These are phyloP conservation scores for Philaethria dido DNA, from an alignment of 2,888 invertebrate species.

Conservation along the genomic window DNA sequence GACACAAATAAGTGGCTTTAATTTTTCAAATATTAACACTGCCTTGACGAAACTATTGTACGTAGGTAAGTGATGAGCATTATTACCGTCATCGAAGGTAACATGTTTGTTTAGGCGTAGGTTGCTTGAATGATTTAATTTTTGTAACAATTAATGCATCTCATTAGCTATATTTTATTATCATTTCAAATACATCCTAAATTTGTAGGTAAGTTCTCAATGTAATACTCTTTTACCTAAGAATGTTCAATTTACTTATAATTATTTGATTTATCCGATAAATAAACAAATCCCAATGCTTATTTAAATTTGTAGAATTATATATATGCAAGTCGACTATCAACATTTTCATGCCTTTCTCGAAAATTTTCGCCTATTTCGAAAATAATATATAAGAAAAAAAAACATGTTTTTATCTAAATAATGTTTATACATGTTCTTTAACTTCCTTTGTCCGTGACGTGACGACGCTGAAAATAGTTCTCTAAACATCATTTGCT, in stretches of 20 bases:
- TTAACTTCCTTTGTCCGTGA: background rate
- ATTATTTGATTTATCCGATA: too few relatives aligned
- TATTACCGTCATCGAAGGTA: background rate
- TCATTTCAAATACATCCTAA: too few relatives aligned
- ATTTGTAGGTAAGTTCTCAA: too few relatives aligned
- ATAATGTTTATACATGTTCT: background rate
- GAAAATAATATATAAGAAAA: too few relatives aligned
- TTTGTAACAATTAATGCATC: background rate
- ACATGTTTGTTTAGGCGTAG: background rate
- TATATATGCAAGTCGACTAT: too few relatives aligned
- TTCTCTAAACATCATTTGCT: slow-evolving; percentile 16
- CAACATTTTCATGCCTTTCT: too few relatives aligned
- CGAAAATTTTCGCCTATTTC: too few relatives aligned
- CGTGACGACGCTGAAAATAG: slow-evolving; percentile 27
- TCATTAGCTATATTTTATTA: background rate
- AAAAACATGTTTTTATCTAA: too few relatives aligned
- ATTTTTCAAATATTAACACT: slow-evolving; percentile 7
- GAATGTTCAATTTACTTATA: too few relatives aligned
- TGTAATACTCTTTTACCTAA: too few relatives aligned
- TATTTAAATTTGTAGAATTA: too few relatives aligned
- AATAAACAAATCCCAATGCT: too few relatives aligned
- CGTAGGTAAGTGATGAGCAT: background rate
- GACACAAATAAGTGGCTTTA: background rate
- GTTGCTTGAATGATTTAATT: background rate
- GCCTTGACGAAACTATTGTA: background rate